Percentiles rank a stretch among this genome's conserved stretches.
These are phyloP conservation scores for Dorcus hopei DNA, from an alignment of 2,888 invertebrate species.

Conservation along the genomic window DNA sequence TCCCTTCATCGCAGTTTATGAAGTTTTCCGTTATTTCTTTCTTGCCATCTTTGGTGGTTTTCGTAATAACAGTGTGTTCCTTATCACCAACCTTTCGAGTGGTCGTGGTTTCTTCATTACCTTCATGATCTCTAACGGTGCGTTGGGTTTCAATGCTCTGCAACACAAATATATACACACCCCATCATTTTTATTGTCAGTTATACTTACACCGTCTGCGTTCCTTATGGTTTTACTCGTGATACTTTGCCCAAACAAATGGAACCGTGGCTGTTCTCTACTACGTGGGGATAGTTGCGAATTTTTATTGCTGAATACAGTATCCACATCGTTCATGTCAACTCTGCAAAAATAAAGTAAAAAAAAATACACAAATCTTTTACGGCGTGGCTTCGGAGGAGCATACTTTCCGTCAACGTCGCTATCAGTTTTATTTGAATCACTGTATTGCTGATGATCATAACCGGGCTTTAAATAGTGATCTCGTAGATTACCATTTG, in stretches of 20 bases:
- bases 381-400: conserved; percentile 10
- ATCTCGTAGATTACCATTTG: conserved; percentile 46
- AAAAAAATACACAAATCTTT: neutral
- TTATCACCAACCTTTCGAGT: conserved; percentile 44
- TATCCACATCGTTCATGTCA: conserved; percentile 31
- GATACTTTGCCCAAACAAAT: conserved; percentile 54
- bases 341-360: conserved; percentile 28
- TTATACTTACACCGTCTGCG: conserved; percentile 53
- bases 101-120: conserved; percentile 59
- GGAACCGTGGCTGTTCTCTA: conserved; percentile 38
- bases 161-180: conserved; percentile 17
- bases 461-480: conserved; percentile 56
- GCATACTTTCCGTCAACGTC: conserved; percentile 59
- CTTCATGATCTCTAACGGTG: conserved; percentile 56
- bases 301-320: conserved; percentile 27
- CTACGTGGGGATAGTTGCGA: conserved; percentile 27
- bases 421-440: conserved; percentile 46
- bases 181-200: neutral
- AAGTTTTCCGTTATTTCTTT: conserved; percentile 41
- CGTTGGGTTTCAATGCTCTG: conserved; percentile 55
- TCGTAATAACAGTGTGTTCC: conserved; percentile 49
- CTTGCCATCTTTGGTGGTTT: conserved; percentile 45
- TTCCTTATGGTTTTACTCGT: conserved; percentile 54
- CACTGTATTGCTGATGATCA: conserved; percentile 31
- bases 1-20: conserved; percentile 40